Conservation (phyloP, 1,140 invertebrate species). For the Epicauta chinensis region DNA sequence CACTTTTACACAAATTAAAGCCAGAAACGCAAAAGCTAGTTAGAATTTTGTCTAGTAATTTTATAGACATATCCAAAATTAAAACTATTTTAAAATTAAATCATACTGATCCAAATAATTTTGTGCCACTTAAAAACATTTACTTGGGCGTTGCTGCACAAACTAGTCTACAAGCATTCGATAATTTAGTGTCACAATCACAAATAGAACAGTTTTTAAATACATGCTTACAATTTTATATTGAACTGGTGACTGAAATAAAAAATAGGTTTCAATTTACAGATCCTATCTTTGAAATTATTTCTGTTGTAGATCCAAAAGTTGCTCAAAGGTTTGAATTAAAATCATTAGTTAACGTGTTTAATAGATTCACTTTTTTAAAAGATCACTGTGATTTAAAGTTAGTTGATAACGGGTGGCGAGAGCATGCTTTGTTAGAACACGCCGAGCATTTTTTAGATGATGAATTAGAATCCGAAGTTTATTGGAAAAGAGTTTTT, state of each 20-base stretch:
- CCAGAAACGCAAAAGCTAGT: conserved; percentile 20
- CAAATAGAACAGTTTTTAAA: conserved; percentile 10
- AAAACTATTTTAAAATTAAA: conserved; percentile 11
- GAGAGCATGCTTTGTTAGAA: no score
- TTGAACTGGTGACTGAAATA: conserved; percentile 16
- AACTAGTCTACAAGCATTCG: background rate
- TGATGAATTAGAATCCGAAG: no score
- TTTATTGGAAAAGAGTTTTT: no score
- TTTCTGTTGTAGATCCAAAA: no score
- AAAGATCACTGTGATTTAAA: no score
- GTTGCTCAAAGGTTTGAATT: no score
- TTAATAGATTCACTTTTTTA: no score
- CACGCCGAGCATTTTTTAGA: no score
- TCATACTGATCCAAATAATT: conserved; percentile 8
- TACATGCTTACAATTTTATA: conserved; percentile 20
- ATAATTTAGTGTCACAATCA: background rate
- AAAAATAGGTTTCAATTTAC: no score
- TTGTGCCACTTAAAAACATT: conserved; percentile 14
- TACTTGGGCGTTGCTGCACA: conserved; percentile 11
- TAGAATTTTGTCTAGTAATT: conserved; percentile 9
- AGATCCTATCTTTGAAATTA: no score
- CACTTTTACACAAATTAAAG: conserved; percentile 32
- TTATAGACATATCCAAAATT: conserved; percentile 4
- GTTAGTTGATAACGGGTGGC: no score
- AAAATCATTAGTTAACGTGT: no score